Base-by-base conservation (phyloP, 2,888 invertebrate genomes). In the Lomographa bimaculata region DNA sequence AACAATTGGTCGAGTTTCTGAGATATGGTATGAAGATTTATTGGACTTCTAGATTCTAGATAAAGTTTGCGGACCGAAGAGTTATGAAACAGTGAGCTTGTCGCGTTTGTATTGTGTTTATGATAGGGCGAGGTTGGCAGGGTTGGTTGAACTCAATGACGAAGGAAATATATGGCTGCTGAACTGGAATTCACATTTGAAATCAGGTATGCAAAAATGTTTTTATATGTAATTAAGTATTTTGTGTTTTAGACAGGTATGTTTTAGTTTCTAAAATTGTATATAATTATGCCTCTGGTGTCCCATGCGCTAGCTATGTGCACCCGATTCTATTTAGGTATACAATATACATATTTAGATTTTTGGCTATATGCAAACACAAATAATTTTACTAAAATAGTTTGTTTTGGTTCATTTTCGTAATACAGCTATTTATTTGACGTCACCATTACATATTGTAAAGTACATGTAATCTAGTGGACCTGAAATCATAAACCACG, bases 11-110 rank as follows among this genome's bases (percentile, higher is more conserved):
- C 39, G 19, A 30, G 11, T 34, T 46, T 38, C 30, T 46, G 36
- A 29, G 29, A 48, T 39, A 27, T 37, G 42, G 36, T 6, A 11
- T 14, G 18, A 32, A 43, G 42, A 43, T 43, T 43, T 43, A 43
- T 43, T 32, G 27, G 36, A 32, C 36, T 27, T 62, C 60, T 23
- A 47, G 38, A 32, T 46, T 17, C 28, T 17, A 39, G 42, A 45
- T 37, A 29, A 39, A 43, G 32, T 43, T 43, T 27, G 42, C 27
- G 38, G 50, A 43, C 54, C 46, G 54, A 53, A 50, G 47, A 49
- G 53, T 47, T 50, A 50, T 52, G 42, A 35, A 41, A 35, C 41
- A 18, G 49, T 23, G 34, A 37, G 40, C 33, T 27, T 17, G 41
- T 41, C 28, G 40, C 16, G 35, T 35, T 41, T 29, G 41, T 30